Evolutionary conservation across 2,888 invertebrate species (phyloP).

Genomic region (Drosophila percnosoma): DNA sequence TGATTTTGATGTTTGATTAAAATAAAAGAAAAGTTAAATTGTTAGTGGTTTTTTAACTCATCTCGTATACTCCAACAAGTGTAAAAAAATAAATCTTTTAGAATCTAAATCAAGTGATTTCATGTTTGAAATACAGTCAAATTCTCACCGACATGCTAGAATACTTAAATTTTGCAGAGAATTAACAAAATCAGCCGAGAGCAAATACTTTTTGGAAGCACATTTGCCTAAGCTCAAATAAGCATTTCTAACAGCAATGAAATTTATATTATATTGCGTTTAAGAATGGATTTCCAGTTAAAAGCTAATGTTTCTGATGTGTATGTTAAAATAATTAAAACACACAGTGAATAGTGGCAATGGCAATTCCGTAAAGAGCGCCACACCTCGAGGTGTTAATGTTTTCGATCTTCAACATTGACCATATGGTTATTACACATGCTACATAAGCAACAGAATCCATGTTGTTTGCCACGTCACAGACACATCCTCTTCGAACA

Average conservation of each 20-base stretch:
- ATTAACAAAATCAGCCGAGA: background rate
- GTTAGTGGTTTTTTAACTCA: background rate
- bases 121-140: background rate
- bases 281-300: background rate
- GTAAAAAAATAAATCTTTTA: no score
- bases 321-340: background rate
- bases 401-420: constrained; percentile 5
- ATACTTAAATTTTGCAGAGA: background rate
- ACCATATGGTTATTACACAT: constrained; percentile 19
- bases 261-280: background rate
- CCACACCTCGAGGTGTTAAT: background rate
- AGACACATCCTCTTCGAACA: constrained; percentile 33
- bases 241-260: background rate
- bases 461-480: constrained; percentile 31
- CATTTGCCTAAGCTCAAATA: background rate
- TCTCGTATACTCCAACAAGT: background rate
- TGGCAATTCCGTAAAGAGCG: background rate
- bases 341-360: no score
- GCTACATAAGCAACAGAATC: constrained; percentile 7
- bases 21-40: accelerated
- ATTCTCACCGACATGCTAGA: no score
- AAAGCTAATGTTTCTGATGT: background rate
- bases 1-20: background rate
- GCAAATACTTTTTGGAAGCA: background rate
- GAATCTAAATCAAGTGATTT: background rate